These are phyloP conservation scores for Pollenia griseotomentosa DNA, from an alignment of 2,888 invertebrate genomes.

Conservation along the genomic window DNA sequence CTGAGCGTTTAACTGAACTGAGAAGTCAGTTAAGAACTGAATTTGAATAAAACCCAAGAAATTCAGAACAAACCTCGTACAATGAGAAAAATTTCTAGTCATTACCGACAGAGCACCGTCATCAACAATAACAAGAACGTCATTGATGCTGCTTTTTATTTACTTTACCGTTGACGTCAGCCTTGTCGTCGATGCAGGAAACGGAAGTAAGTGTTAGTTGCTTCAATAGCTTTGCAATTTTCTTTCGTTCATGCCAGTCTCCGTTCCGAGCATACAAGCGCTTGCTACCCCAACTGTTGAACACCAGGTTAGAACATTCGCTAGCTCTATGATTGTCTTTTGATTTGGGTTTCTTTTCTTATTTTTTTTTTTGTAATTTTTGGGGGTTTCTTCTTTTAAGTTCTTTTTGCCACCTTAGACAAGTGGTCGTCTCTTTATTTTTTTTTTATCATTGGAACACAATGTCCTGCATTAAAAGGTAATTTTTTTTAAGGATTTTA, in stretches of 20 bases:
- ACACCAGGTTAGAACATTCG: slow-evolving; percentile 33
- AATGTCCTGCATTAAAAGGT: slow-evolving; percentile 81
- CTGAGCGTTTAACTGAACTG: no score
- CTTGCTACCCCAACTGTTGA: slow-evolving; percentile 53
- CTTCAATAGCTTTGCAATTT: slow-evolving; percentile 71
- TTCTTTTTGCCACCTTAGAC: slow-evolving; percentile 74
- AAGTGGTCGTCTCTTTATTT: slow-evolving; percentile 81
- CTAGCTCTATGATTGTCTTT: slow-evolving; percentile 55
- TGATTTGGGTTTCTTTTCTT: slow-evolving; percentile 41
- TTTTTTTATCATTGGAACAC: slow-evolving; percentile 19
- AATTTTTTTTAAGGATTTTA: slow-evolving; percentile 80
- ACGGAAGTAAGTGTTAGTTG: slow-evolving; percentile 75
- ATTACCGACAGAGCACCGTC: slow-evolving; percentile 44
- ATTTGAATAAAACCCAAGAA: neutral
- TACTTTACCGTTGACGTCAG: slow-evolving; percentile 26
- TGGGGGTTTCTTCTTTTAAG: slow-evolving; percentile 34
- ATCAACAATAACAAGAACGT: slow-evolving; percentile 15
- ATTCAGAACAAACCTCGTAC: slow-evolving; percentile 13
- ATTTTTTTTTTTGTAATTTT: neutral
- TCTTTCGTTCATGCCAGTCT: slow-evolving; percentile 17
- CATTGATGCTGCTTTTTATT: slow-evolving; percentile 36
- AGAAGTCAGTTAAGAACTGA: no score
- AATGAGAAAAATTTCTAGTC: slow-evolving; percentile 49
- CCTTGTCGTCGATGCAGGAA: slow-evolving; percentile 59
- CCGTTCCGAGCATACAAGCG: neutral